phyloP scores from a whole-genome alignment of 1,140 invertebrate genomes.

The Camponotus floridanus region DNA sequence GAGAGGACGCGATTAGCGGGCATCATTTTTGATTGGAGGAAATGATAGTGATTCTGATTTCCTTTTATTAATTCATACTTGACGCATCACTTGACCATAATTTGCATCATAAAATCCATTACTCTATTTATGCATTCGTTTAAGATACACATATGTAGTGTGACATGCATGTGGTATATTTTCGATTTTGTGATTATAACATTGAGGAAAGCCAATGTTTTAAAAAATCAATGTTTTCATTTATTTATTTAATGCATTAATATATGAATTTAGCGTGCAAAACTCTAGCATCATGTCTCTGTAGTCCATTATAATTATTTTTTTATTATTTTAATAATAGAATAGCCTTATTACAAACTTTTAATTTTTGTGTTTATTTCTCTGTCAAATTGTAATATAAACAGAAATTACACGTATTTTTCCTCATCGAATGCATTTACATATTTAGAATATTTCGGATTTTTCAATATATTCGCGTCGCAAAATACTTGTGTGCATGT shows the following conservation, averaged over 20 bases:
- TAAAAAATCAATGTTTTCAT: too few relatives aligned
- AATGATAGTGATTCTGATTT: conserved; percentile 22
- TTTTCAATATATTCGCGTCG: background rate
- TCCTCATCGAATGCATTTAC: background rate
- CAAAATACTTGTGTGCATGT: background rate
- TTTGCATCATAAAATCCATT: background rate
- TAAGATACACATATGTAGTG: background rate
- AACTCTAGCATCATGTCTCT: too few relatives aligned
- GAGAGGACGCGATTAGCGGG: background rate
- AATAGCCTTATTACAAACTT: too few relatives aligned
- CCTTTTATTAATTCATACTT: background rate
- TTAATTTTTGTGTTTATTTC: background rate
- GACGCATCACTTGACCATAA: background rate
- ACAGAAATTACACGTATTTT: background rate
- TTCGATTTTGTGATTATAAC: too few relatives aligned
- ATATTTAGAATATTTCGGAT: background rate
- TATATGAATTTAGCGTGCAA: too few relatives aligned
- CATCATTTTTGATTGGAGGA: conserved; percentile 12
- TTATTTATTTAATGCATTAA: too few relatives aligned
- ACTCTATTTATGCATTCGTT: background rate
- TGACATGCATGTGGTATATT: too few relatives aligned
- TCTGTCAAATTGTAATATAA: background rate
- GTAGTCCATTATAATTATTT: too few relatives aligned
- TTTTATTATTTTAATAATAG: too few relatives aligned
- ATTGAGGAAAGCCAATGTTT: too few relatives aligned